Evolutionary conservation across 2,797 vertebrate species (phyloP), one percentile per base, ranked within the genome.

Genomic region (Hyperoplus lanceolatus): DNA sequence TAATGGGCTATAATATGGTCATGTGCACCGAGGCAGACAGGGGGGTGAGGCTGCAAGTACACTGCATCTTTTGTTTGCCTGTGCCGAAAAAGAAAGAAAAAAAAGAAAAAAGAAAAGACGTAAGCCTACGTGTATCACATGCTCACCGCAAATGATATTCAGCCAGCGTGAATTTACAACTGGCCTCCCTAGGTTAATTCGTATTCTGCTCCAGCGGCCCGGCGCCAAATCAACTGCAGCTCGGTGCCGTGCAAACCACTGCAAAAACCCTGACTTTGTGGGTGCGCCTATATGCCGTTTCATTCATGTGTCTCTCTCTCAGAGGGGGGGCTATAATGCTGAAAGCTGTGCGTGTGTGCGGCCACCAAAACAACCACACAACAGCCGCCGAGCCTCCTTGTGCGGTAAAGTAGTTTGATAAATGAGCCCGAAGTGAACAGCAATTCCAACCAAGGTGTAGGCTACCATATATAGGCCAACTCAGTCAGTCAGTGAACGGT

Each of bases 11-110:
- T 56, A 29, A 29, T 29, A 73, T 67, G 49, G 38, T 14, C 48
- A 77, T 38, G 60, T 63, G 63, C 57, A 75, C 67, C 71, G 74
- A 79, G 16, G 73, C 72, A 73, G 46, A 48, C 6, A 67, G 48
- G 63, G 82, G 83, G 80, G 81, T 73, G 85, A 78, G 89, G 87
- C 86, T 85, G 79, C 73, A 65, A 80, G 49, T 64, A 75, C 61
- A 60, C 77, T 81, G 65, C 81, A 93, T 93, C 93, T 94, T 94
- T 95, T 95, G 94, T 95, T 91, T 94, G 82, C 38, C 56, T 73
- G 73, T 89, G 73, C 42, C 48, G 54, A 83, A 81, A 80, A 82
- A 50, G 16, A 49, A 53, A 60, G 5, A 70, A n/a, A 49, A 43
- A 54, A 61, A 50, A 4, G 11, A 58, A 8, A 41, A 4, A 41